These are phyloP conservation scores for Girardia tigrina DNA, from an alignment of 2,888 invertebrate genomes.

Conservation along the genomic window DNA sequence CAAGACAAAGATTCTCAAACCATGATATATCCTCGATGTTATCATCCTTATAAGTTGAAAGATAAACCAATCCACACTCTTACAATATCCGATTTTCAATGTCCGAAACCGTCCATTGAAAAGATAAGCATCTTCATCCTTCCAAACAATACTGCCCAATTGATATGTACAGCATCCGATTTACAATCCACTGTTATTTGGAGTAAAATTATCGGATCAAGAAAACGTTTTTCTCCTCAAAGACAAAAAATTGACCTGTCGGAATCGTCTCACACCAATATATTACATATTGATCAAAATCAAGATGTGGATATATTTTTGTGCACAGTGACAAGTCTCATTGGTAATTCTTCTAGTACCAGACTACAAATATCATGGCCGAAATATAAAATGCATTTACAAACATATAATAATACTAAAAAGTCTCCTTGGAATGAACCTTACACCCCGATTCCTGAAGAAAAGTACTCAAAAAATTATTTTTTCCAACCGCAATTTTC, in stretches of 20 bases:
- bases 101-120: slow-evolving; percentile 14
- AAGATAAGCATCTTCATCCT: not conserved
- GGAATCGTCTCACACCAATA: not conserved
- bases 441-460: not conserved
- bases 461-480: slow-evolving; percentile 1
- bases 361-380: not conserved
- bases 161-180: slow-evolving; percentile 1
- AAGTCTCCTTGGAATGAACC: not conserved
- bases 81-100: not conserved
- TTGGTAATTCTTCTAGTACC: not conserved
- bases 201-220: not conserved
- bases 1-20: not conserved
- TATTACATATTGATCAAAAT: not conserved
- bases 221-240: too few species aligned
- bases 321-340: not conserved
- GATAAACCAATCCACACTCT: not conserved
- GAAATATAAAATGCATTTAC: not conserved
- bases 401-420: not conserved
- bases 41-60: not conserved
- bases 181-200: slow-evolving; percentile 2
- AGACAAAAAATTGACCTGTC: too few species aligned
- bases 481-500: slow-evolving; percentile 23
- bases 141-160: not conserved
- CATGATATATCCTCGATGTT: not conserved
- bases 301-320: not conserved